Evolutionary conservation across 1,140 invertebrate species (phyloP), one percentile per base, ranked within the genome.

Genomic region (Solenopsis invicta): DNA sequence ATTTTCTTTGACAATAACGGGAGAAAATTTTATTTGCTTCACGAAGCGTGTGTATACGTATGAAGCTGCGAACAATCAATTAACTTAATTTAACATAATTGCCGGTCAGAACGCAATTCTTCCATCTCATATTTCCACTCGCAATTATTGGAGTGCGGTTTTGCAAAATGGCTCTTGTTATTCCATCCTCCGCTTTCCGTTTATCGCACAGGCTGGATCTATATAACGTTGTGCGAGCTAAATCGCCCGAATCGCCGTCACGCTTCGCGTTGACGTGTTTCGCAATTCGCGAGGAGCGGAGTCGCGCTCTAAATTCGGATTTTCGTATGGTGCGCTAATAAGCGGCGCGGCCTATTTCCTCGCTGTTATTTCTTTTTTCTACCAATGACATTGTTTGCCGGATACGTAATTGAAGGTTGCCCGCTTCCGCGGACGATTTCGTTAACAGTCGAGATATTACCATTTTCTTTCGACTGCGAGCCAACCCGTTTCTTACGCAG

Each of bases 391-490:
- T 84, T 87, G 69, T 16, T 37, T 56, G n/a, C 41, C 52, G 48
- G 18, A 66, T 37, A 12, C 18, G 41, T 66, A 80, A 81, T 86
- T 76, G 76, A 81, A 76, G 61, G 54, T 88, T 88, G 45, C 48
- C 13, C 56, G 37, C 41, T 84, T 87, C 59, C 81, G 67, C 41
- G 50, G 54, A 81, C 54, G 61, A 87, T 89, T 87, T 87, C 71
- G 76, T 88, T 74, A 80, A 80, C 37, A 66, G 69, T 45, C 41
- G 45, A 81, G 29, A 75, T 80, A 85, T 66, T 50, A 54, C 52
- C 52, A 45, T 67, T 81, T 82, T 90, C 82, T 88, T 89, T 64
- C 82, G 62, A 74, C 85, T 81, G 24, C 75, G 75, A 59, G 64
- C 71, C 48, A 71, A 52, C 59, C 64, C 64, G 56, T 82, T 61